phyloP scores from a whole-genome alignment of 2,113 vertebrate genomes.

The Pholis gunnellus region DNA sequence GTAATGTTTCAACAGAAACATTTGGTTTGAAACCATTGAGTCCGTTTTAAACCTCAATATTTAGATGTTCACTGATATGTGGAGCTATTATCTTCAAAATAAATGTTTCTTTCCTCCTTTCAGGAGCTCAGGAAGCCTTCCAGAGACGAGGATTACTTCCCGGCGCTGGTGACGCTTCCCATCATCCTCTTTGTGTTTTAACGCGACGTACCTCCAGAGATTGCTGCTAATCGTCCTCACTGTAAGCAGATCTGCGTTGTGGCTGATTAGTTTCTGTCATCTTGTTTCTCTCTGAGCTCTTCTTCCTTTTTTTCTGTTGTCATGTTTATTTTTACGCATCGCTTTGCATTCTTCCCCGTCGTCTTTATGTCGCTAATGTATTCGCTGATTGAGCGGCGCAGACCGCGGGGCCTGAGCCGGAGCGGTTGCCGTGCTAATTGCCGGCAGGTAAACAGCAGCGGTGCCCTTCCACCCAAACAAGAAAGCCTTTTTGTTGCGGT shows the following conservation, averaged over 20 bases:
- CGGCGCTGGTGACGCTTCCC: too few relatives aligned
- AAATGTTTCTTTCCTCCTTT: not conserved
- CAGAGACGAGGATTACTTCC: constrained; percentile 13
- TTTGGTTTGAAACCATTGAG: too few relatives aligned
- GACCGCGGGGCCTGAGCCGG: constrained; percentile 29
- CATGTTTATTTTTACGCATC: constrained; percentile 34
- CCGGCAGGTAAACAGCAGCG: constrained; percentile 44
- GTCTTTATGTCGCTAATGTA: constrained; percentile 28
- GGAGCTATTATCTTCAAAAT: not conserved
- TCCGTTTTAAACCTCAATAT: not conserved
- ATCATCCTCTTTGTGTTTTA: constrained; percentile 22
- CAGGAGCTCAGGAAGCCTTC: not conserved
- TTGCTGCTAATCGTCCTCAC: constrained; percentile 15
- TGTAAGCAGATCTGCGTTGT: constrained; percentile 25
- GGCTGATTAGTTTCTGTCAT: constrained; percentile 37
- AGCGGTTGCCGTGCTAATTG: constrained; percentile 62
- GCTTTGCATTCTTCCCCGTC: constrained; percentile 28
- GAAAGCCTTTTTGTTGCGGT: not conserved
- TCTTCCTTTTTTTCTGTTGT: constrained; percentile 10
- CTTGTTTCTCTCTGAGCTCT: constrained; percentile 32
- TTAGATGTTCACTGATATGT: not conserved
- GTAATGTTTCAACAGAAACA: too few relatives aligned
- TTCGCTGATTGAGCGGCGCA: constrained; percentile 34
- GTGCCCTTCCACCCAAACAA: constrained; percentile 35
- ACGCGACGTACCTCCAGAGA: constrained; percentile 12